A percentile compares a stretch with the other conserved stretches of the same genome.
Evolutionary conservation across 2,113 vertebrate genomes (phyloP).

Genomic region (Albula goreensis): DNA sequence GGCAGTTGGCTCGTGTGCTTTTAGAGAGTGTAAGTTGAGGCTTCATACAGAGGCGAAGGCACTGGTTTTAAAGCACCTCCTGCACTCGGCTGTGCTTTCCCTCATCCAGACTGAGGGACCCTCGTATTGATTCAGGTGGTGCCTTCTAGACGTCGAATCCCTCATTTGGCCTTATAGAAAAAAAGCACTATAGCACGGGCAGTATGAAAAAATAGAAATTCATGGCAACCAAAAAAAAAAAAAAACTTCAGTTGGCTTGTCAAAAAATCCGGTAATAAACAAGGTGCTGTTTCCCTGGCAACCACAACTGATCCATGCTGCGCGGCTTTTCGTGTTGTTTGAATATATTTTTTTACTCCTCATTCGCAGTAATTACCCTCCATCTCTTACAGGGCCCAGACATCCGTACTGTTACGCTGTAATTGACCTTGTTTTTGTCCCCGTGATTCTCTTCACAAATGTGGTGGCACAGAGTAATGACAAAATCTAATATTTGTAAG

Average conservation of each 20-base stretch:
- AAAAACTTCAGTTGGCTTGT: conserved; percentile 2
- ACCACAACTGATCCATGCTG: conserved; percentile 21
- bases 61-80: background rate
- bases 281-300: conserved; percentile 37
- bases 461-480: background rate
- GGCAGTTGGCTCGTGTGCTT: background rate
- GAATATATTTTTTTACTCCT: conserved; percentile 1
- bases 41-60: background rate
- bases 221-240: background rate
- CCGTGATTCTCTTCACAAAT: background rate
- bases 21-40: background rate
- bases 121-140: background rate
- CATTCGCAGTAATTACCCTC: background rate
- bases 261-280: conserved; percentile 23
- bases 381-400: background rate
- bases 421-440: background rate
- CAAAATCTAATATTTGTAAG: background rate
- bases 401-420: background rate
- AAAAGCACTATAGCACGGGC: background rate
- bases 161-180: too few species aligned
- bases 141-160: background rate
- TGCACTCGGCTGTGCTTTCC: background rate
- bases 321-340: background rate
- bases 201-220: background rate
- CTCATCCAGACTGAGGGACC: too few species aligned